A percentile compares a stretch with the other conserved stretches of the same genome.
Evolutionary conservation across 2,888 invertebrate species (phyloP).

Genomic region (Calliopum simillimum): DNA sequence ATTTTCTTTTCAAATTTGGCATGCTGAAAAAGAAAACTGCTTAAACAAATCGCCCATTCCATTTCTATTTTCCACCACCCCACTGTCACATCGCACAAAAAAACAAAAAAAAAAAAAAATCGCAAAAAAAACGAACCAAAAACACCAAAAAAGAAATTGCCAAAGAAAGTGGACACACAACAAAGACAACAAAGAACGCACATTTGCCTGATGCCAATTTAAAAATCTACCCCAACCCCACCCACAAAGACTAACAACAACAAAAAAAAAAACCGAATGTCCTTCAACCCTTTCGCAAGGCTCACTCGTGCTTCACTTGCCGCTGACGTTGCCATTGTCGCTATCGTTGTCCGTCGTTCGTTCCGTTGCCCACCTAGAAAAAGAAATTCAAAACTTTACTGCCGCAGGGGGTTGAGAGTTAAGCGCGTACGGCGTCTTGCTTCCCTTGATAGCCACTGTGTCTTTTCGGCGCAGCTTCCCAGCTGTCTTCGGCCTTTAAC

Average conservation of each 20-base stretch:
- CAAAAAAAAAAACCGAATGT: conserved; percentile 30
- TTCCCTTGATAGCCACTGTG: no score
- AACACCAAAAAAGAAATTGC: conserved; percentile 9
- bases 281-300: conserved; percentile 41
- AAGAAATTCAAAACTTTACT: conserved; percentile 19
- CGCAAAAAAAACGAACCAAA: not conserved
- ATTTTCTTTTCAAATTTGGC: not conserved
- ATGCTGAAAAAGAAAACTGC: not conserved
- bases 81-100: not conserved
- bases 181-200: conserved; percentile 12
- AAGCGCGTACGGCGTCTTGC: not conserved
- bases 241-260: conserved; percentile 26
- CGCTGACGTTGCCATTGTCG: not conserved
- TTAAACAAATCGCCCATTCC: conserved; percentile 2
- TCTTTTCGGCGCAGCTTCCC: no score
- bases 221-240: conserved; percentile 17
- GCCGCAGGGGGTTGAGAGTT: not conserved
- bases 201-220: conserved; percentile 36
- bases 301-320: conserved; percentile 9
- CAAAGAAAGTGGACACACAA: conserved; percentile 30
- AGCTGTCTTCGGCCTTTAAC: no score
- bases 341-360: not conserved
- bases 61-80: not conserved
- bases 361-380: conserved; percentile 30
- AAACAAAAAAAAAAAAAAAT: conserved; percentile 3